Base-by-base conservation (phyloP, 2,888 invertebrate species). In the Orthosia incerta region DNA sequence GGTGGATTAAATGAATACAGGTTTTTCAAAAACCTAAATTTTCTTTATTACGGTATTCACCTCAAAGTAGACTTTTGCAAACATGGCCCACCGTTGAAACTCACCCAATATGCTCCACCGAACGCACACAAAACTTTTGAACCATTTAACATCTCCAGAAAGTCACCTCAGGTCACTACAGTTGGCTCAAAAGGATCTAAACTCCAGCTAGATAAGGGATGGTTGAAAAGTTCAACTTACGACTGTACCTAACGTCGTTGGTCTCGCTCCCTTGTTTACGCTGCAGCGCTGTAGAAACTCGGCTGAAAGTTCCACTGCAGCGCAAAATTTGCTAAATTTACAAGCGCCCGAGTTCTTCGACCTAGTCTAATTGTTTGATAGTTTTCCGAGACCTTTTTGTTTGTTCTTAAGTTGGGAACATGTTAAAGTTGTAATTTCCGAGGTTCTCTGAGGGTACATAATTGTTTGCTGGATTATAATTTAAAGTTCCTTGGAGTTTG, bases 321-420 rank as follows among this genome's bases (percentile, higher is more conserved):
- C 65, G 76, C 63, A 61, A 77, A 81, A 76, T 85, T 85, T 73
- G 71, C 68, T 71, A 72, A 81, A 85, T 83, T 83, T 79, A 79
- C 75, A 79, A 77, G 67, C 76, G 31, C 46, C 50, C 51, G 82
- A 85, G 84, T 84, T 85, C 48, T 61, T 50, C 75, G 39, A 71
- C 71, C 68, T 57, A 67, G 65, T 59, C 60, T 86, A 82, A 85
- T 82, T 81, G 73, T 85, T 83, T 74, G 65, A 85, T 85, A 85
- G 85, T 85, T 85, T 73, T 71, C n/a, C 18, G 31, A 66, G 61
- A 76, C 70, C 66, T 80, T 80, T 85, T 81, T 84, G 81, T 76
- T 76, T 71, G 45, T 71, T 55, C 3, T 68, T 66, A 39, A 51
- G 63, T 72, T 64, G 18, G 48, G 26, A 65, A 76, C 56, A 62